Conservation (phyloP, 2,888 invertebrate genomes). For the Drosophila cracens region DNA sequence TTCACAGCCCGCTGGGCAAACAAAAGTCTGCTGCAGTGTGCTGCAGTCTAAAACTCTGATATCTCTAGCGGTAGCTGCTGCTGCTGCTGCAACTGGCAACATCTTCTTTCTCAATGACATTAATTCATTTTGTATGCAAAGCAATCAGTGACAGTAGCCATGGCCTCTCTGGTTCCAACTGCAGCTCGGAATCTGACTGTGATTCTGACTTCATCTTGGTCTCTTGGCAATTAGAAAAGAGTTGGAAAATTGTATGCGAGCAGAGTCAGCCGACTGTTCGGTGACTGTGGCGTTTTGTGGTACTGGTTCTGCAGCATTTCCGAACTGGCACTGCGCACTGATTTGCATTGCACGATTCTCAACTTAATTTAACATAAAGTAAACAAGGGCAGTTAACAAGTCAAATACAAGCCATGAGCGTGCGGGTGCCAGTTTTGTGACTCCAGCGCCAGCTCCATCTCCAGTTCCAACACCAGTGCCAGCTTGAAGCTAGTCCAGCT, state of each 20-base stretch:
- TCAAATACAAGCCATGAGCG: conserved; percentile 79
- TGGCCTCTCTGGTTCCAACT: conserved; percentile 47
- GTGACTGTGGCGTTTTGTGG: conserved; percentile 9
- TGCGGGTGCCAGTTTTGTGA: conserved; percentile 67
- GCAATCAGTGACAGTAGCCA: conserved; percentile 70
- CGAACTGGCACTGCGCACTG: conserved; percentile 65
- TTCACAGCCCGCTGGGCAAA: conserved; percentile 42
- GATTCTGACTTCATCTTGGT: conserved; percentile 34
- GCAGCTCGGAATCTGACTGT: conserved; percentile 8
- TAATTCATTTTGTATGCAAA: conserved; percentile 82
- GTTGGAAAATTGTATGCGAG: conserved; percentile 76
- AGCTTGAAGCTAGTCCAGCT: conserved; percentile 10
- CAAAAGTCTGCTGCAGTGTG: conserved; percentile 27
- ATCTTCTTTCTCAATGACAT: conserved; percentile 80
- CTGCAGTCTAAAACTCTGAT: conserved; percentile 14
- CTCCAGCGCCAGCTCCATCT: conserved; percentile 18
- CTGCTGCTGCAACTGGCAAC: conserved; percentile 57
- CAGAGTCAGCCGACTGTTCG: conserved; percentile 13
- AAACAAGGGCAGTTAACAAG: conserved; percentile 82
- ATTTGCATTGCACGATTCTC: conserved; percentile 83
- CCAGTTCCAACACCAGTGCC: conserved; percentile 6
- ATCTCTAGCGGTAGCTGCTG: conserved; percentile 42
- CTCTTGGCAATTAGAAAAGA: conserved; percentile 78
- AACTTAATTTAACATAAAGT: conserved; percentile 83
- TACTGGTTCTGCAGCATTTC: conserved; percentile 53